Conservation (phyloP, 1,140 invertebrate genomes). For the Solenopsis invicta region DNA sequence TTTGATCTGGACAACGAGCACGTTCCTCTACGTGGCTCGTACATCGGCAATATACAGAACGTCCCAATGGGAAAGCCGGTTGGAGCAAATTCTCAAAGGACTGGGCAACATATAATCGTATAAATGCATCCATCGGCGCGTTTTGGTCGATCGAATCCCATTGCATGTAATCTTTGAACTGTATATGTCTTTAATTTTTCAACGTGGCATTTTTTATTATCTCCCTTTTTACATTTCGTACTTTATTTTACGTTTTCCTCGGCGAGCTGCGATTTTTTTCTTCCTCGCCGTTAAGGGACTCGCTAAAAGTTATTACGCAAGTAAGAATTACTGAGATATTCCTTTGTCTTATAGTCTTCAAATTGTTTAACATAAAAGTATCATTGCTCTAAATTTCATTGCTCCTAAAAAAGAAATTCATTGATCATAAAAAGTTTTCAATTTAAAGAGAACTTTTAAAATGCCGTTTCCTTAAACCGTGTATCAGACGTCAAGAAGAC, state of each 20-base stretch:
- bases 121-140: not conserved
- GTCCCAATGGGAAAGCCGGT: not conserved
- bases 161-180: constrained; percentile 10
- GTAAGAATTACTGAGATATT: not conserved
- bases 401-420: not conserved
- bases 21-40: constrained; percentile 61
- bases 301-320: not conserved
- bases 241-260: not conserved
- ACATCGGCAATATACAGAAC: constrained; percentile 29
- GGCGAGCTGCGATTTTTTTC: too few relatives aligned
- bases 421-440: not conserved
- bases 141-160: constrained; percentile 4
- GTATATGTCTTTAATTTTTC: not conserved
- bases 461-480: not conserved
- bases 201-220: not conserved
- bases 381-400: not conserved
- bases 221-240: not conserved
- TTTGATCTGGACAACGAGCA: constrained; percentile 55
- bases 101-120: not conserved
- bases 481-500: not conserved
- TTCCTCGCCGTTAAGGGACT: not conserved
- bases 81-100: constrained; percentile 13
- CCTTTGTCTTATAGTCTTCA: not conserved
- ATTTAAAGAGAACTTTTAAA: constrained; percentile 1
- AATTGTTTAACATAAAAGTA: not conserved